Evolutionary conservation across 2,113 vertebrate species (phyloP), one percentile per base, ranked within the genome.

Genomic region (Penelope pileata): DNA sequence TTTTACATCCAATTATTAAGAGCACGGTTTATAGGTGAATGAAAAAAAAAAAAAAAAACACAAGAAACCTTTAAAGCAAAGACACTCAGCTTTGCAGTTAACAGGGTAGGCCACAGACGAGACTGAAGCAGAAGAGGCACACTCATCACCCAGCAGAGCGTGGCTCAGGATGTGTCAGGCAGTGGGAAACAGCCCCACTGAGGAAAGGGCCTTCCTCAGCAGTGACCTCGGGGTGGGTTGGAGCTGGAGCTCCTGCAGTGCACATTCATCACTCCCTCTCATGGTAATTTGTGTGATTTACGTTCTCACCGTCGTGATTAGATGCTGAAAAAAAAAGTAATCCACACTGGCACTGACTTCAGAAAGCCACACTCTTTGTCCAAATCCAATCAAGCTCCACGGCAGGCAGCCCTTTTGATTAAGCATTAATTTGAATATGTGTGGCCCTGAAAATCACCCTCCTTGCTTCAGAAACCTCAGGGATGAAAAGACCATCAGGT

Each of bases 281-380:
- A 54, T 86, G 87, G 72, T 86, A 95, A 94, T 96, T 86, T 56
- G 0, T 75, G 53, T 93, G 91, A 95, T 97, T 97, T 97, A 95
- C 1, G 8, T 88, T 66, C 95, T 88, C 47, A 63, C 85, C 91
- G 36, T 94, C 91, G 45, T 88, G 96, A 96, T 97, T 95, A 95
- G 84, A 19, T 64, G 85, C 54, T 19, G 72, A 26, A 89, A 95
- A 94, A 38, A 59, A 91, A 93, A 83, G 86, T 15, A 0, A 82
- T 93, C 47, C 63, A 86, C 64, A n/a, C 4, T 7, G 6, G 5
- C 43, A 68, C 59, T 90, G 85, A 86, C 87, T 97, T 94, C 68
- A 88, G 90, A 94, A 95, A 94, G 63, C 2, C 3, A 90, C 72
- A 51, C 83, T 95, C 87, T 96, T 93, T 80, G 93, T 95, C 79